Conservation (phyloP, 1,140 invertebrate species). For the Epicauta chinensis region DNA sequence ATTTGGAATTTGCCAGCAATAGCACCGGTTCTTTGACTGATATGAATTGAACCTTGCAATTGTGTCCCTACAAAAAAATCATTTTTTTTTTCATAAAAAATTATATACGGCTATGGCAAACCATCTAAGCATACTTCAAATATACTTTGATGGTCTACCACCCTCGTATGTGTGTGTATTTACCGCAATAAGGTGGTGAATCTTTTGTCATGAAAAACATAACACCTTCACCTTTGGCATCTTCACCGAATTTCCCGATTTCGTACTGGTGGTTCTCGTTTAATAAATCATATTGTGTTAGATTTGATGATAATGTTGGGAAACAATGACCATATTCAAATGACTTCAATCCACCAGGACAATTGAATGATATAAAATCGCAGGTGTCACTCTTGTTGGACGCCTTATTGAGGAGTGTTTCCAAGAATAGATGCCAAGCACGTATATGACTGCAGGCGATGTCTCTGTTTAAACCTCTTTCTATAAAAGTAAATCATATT, state of each 20-base stretch:
- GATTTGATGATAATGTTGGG: slow-evolving; percentile 15
- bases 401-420: slow-evolving; percentile 35
- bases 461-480: slow-evolving; percentile 39
- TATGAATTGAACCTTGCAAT: slow-evolving; percentile 35
- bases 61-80: slow-evolving; percentile 32
- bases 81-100: background rate
- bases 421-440: slow-evolving; percentile 40
- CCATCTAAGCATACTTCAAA: too few species aligned
- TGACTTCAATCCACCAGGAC: slow-evolving; percentile 34
- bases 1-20: slow-evolving; percentile 36
- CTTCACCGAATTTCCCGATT: slow-evolving; percentile 37
- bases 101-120: too few species aligned
- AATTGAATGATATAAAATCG: slow-evolving; percentile 40
- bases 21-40: slow-evolving; percentile 34
- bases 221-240: slow-evolving; percentile 37
- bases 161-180: too few species aligned
- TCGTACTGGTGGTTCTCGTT: slow-evolving; percentile 20
- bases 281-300: slow-evolving; percentile 8
- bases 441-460: slow-evolving; percentile 45
- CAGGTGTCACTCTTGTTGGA: slow-evolving; percentile 25
- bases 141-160: too few species aligned
- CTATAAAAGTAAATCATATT: slow-evolving; percentile 24
- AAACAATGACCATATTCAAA: slow-evolving; percentile 42
- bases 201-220: slow-evolving; percentile 41
- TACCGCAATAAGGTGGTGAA: slow-evolving; percentile 40